A percentile compares a stretch with the other conserved stretches of the same genome.
These are phyloP conservation scores for Asarcornis scutulata DNA, from an alignment of 2,113 vertebrate genomes.

Conservation along the genomic window DNA sequence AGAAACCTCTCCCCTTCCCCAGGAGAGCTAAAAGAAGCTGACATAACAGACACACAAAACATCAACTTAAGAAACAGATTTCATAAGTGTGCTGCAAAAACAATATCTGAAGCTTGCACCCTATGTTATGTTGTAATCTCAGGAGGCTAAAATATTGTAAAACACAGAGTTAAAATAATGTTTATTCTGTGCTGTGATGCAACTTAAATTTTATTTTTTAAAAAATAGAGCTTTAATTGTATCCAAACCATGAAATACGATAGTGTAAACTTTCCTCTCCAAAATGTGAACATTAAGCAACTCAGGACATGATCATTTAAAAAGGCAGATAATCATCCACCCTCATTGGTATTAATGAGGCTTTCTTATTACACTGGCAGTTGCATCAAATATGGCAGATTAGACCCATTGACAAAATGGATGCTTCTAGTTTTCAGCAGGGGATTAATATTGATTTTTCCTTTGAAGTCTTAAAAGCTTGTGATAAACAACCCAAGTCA, in stretches of 20 bases:
- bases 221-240: background rate
- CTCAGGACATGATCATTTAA: background rate
- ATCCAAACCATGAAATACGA: background rate
- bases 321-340: background rate
- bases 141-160: background rate
- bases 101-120: background rate
- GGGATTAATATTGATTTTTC: slow-evolving; percentile 48
- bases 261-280: background rate
- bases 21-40: background rate
- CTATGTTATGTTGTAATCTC: background rate
- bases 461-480: slow-evolving; percentile 40
- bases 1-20: background rate
- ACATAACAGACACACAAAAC: background rate
- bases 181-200: background rate
- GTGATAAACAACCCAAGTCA: background rate
- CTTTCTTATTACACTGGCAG: background rate
- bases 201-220: background rate
- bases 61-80: background rate
- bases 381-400: slow-evolving; percentile 39
- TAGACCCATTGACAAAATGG: slow-evolving; percentile 27
- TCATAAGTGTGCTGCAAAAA: background rate
- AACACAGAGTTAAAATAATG: background rate
- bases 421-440: slow-evolving; percentile 9
- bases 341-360: background rate
- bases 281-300: background rate